Base-by-base conservation (phyloP, 1,140 invertebrate genomes). In the Euglossa dilemma region DNA sequence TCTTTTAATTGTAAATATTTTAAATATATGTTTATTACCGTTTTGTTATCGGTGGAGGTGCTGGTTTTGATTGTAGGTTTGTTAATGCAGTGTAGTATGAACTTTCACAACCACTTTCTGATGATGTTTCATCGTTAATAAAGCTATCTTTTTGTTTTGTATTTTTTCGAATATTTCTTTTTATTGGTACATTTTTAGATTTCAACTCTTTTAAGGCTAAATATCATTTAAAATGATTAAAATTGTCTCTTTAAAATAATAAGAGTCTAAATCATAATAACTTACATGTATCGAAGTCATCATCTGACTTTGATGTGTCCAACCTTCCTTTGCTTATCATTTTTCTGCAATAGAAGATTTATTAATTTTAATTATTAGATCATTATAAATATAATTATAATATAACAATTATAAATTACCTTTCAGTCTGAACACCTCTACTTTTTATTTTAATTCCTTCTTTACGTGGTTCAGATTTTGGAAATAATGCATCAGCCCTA, bases 51-150 rank as follows among this genome's bases (percentile, higher is more conserved):
- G 73, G 2, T 16, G 69, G 47, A 43, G 20, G 6, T 14, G 36
- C 71, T 67, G 80, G 56, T 80, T 86, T 85, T 0, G 61, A 20
- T 66, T 70, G 47, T 6, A 77, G 85, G 89, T 92, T 90, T 25
- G 87, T 90, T 11, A 93, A 45, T 63, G 93, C 93, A 64, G 92
- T 93, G 16, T 93, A 87, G 73, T 93, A 94, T 36, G 87, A 88
- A 87, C 90, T 92, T 59, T 89, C 87, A 6, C 75, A 79, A 45
- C 77, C 89, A 83, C 84, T 90, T 25, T 90, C 90, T 45, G 85
- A 89, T 47, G 81, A 88, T 74, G 89, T 81, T 11, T 88, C 69
- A 71, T 94, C 90, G 61, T 92, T 90, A 66, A 93, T 93, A 63
- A 93, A 93, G 64, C 83, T 90, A 80, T 93, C 74, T 54, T 50